Base-by-base conservation (phyloP, 2,113 vertebrate genomes). In the Corvus cornix region DNA sequence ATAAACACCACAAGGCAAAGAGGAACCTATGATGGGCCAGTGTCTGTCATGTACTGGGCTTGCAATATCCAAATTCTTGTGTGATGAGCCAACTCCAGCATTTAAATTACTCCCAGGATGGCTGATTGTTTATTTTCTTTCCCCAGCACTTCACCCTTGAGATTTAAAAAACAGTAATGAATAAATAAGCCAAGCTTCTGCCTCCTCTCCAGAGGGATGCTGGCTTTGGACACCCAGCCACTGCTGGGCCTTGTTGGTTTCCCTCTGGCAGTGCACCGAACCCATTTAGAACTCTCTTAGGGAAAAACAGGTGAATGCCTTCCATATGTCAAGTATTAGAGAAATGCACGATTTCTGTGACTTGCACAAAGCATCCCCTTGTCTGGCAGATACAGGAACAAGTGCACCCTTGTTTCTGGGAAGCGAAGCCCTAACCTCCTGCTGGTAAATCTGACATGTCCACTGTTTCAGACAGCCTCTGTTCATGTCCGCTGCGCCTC, bases 321-420 rank as follows among this genome's bases (percentile, higher is more conserved):
- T 90, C 90, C 87, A 88, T 93, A 88, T 87, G 85, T 80, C 79
- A 62, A 59, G 31, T 28, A 81, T 88, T 76, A 64, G 68, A 14
- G 74, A 89, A 90, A 88, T 14, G 58, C 59, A 52, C 19, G 10
- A 59, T 75, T 93, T 77, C 63, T 85, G 18, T 69, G 92, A 13
- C 59, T 88, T 17, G 55, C 68, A 95, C 92, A 96, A 94, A 93
- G 91, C 16, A 1, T 75, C 59, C 48, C 2, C 11, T 96, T 96
- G 91, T 96, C 53, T 77, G 87, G 75, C 60, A 85, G 84, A 46
- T 2, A 24, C 5, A 66, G 89, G n/a, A 86, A 96, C 93, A 97
- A 97, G 92, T 41, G 59, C 82, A 74, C 27, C 52, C 90, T 96
- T 97, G 95, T 97, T 94, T 90, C 67, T 76, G 78, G 77, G 82